These are phyloP conservation scores for Lonchura striata DNA, from an alignment of 2,113 vertebrate species.

Conservation along the genomic window DNA sequence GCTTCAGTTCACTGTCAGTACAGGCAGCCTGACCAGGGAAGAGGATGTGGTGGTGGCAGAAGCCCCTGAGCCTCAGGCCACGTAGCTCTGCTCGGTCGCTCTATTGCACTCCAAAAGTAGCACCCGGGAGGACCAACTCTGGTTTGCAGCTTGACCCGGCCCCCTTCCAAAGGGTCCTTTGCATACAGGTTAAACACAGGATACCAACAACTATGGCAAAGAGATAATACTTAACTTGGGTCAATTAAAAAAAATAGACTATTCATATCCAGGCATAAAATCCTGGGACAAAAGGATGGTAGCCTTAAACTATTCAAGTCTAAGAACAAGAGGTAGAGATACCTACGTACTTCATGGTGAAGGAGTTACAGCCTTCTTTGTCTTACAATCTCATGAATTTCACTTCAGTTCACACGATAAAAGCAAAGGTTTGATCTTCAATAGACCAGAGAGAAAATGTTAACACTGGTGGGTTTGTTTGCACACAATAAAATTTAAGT, in stretches of 20 bases:
- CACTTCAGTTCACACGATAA: neutral
- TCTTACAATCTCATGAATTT: slow-evolving; percentile 12
- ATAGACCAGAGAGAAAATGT: neutral
- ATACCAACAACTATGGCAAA: neutral
- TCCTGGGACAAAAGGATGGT: neutral
- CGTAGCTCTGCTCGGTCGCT: neutral
- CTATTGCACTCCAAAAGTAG: neutral
- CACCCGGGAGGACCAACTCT: neutral
- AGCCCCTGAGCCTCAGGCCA: neutral
- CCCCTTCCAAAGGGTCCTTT: neutral
- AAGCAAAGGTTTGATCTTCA: slow-evolving; percentile 7
- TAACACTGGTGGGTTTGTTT: slow-evolving; percentile 14
- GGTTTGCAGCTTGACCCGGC: neutral
- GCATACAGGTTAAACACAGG: neutral
- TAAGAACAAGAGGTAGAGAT: slow-evolving; percentile 58
- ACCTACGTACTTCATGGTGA: slow-evolving; percentile 45
- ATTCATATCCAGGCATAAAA: slow-evolving; percentile 18
- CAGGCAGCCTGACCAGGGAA: neutral
- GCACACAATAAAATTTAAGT: neutral
- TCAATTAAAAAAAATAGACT: neutral
- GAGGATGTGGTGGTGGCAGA: neutral
- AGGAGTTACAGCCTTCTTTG: slow-evolving; percentile 24
- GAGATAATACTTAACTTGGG: slow-evolving; percentile 11
- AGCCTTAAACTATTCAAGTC: slow-evolving; percentile 51
- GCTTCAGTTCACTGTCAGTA: neutral